These are phyloP conservation scores for Nyctereutes procyonoides DNA, from an alignment of 2,113 vertebrate species.

Conservation along the genomic window DNA sequence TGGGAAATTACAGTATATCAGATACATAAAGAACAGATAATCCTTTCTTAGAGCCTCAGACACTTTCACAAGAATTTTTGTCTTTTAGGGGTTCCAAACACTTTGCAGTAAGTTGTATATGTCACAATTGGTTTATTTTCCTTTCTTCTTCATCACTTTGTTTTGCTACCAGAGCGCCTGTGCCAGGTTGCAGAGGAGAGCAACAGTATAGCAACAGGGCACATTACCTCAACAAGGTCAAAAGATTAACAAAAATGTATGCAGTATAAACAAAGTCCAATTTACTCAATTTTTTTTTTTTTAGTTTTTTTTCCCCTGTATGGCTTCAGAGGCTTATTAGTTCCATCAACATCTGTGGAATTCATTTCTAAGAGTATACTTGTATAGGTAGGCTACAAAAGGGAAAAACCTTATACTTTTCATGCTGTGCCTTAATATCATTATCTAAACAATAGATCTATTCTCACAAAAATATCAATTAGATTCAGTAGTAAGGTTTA, in stretches of 20 bases:
- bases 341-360: not conserved
- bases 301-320: not conserved
- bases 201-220: not conserved
- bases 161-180: not conserved
- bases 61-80: not conserved
- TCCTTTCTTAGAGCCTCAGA: not conserved
- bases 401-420: not conserved
- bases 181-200: not conserved
- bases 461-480: not conserved
- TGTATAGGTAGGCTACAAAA: not conserved
- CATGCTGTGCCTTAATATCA: not conserved
- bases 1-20: constrained; percentile 15
- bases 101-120: not conserved
- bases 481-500: not conserved
- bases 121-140: not conserved
- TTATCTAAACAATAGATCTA: constrained; percentile 1
- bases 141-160: not conserved
- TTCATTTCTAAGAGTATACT: not conserved
- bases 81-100: not conserved
- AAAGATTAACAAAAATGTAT: constrained; percentile 15
- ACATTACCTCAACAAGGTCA: not conserved
- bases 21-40: not conserved
- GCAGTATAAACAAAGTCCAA: not conserved
- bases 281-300: not conserved
- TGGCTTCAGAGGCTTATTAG: not conserved